These are phyloP conservation scores for Alligator sinensis DNA, from an alignment of 2,113 vertebrate species.

Conservation along the genomic window DNA sequence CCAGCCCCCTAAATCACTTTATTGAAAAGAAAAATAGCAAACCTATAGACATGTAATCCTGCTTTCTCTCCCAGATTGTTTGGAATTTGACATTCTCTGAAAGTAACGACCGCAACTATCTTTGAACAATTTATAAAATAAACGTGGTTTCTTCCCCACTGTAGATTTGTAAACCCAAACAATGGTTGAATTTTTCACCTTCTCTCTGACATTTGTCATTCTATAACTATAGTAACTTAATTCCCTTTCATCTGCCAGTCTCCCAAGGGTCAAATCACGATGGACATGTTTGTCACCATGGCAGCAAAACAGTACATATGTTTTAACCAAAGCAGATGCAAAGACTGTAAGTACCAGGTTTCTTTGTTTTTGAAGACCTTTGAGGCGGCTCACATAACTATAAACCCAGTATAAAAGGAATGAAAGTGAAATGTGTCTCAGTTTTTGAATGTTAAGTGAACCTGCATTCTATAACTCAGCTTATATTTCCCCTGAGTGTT, in stretches of 20 bases:
- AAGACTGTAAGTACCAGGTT: not conserved
- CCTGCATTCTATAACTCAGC: not conserved
- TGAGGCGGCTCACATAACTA: not conserved
- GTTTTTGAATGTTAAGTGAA: not conserved
- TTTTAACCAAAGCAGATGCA: conserved; percentile 41
- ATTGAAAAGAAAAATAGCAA: conserved; percentile 5
- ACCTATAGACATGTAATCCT: not conserved
- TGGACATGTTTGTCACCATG: conserved; percentile 38
- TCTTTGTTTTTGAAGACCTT: not conserved
- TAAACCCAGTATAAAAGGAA: not conserved
- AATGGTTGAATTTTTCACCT: conserved; percentile 9
- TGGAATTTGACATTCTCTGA: conserved; percentile 40
- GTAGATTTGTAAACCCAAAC: conserved; percentile 17
- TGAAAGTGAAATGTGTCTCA: not conserved
- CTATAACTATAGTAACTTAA: conserved; percentile 1
- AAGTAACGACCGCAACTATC: not conserved
- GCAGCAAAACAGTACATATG: conserved; percentile 24
- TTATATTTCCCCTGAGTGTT: not conserved
- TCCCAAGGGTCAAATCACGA: conserved; percentile 23
- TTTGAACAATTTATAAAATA: conserved; percentile 5
- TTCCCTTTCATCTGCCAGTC: not conserved
- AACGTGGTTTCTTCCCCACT: not conserved
- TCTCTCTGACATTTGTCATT: conserved; percentile 11
- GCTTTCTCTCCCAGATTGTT: not conserved
- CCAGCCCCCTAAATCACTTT: not conserved